These are phyloP conservation scores for Cheirogaleus medius DNA, from an alignment of 2,113 vertebrate species.

Conservation along the genomic window DNA sequence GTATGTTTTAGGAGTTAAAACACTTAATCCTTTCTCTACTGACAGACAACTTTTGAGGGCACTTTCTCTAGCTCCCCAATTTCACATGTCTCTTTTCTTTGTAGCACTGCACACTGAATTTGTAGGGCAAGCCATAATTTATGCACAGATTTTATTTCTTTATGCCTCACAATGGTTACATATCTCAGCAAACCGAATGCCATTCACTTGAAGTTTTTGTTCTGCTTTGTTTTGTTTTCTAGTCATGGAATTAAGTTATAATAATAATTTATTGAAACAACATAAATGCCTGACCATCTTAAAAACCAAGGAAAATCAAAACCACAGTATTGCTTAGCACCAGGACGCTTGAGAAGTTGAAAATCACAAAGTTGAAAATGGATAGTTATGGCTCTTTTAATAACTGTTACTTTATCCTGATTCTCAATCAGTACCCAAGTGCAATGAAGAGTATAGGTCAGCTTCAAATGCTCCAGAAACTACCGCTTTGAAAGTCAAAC, in stretches of 20 bases:
- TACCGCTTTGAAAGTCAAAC: neutral
- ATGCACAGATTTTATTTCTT: slow-evolving; percentile 10
- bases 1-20: slow-evolving; percentile 27
- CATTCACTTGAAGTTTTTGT: neutral
- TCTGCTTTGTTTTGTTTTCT: neutral
- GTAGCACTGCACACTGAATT: neutral
- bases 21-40: neutral
- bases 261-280: slow-evolving; percentile 19
- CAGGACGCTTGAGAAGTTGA: neutral
- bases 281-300: neutral
- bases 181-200: neutral
- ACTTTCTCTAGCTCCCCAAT: neutral
- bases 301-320: slow-evolving; percentile 32
- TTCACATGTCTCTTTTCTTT: neutral
- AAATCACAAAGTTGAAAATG: neutral
- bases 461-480: neutral
- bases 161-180: neutral
- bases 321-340: neutral
- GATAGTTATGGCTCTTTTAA: neutral
- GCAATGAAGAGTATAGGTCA: neutral
- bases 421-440: neutral
- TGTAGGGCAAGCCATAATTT: neutral
- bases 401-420: neutral
- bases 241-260: slow-evolving; percentile 39
- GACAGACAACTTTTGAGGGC: neutral